These are phyloP conservation scores for Haplochromis vanheusdeni DNA, from an alignment of 2,113 vertebrate species.

Conservation along the genomic window DNA sequence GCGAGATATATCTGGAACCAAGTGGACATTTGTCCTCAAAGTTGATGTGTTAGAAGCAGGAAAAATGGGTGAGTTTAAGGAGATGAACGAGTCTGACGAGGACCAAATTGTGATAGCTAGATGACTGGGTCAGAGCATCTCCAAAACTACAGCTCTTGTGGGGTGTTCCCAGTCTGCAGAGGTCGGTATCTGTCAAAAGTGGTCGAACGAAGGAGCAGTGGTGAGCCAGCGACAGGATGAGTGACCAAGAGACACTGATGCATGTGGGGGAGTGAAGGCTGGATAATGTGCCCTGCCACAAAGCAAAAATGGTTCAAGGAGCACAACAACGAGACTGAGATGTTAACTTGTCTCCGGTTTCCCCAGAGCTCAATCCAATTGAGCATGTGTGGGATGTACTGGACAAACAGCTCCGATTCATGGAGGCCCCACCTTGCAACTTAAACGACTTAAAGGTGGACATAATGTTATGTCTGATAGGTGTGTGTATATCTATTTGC, in stretches of 20 bases:
- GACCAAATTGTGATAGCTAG: not conserved
- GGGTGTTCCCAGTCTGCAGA: accelerated
- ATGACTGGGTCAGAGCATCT: not conserved
- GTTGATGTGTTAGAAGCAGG: not conserved
- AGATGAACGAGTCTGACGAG: not conserved
- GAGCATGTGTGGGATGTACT: not conserved
- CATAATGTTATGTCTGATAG: not conserved
- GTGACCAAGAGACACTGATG: not conserved
- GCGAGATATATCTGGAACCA: not conserved
- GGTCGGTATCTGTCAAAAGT: not conserved
- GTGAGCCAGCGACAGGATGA: not conserved
- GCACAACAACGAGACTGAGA: not conserved
- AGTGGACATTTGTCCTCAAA: not conserved
- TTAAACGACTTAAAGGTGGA: not conserved
- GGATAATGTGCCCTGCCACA: not conserved
- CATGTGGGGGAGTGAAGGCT: not conserved
- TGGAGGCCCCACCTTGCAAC: not conserved
- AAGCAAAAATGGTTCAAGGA: not conserved
- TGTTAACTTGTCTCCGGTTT: not conserved
- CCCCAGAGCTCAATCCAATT: not conserved
- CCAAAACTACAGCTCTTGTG: not conserved
- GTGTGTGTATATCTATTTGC: not conserved
- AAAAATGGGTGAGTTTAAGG: accelerated
- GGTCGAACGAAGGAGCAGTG: not conserved
- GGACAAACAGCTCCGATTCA: not conserved